Evolutionary conservation across 2,888 invertebrate genomes (phyloP).

Genomic region (Phania funesta): DNA sequence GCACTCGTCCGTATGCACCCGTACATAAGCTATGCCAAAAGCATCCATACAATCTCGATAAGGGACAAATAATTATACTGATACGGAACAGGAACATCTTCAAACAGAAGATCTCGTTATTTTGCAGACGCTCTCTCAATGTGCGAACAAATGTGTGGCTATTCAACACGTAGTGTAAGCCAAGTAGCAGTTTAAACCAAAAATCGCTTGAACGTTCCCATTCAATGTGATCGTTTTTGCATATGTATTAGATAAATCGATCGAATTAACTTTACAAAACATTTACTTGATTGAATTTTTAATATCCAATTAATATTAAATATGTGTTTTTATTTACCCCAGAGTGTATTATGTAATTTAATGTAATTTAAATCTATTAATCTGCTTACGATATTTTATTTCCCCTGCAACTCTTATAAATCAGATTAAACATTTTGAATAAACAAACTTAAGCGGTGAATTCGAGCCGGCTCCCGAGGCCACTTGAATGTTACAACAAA

Average conservation of each 20-base stretch:
- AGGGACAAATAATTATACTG: too few relatives aligned
- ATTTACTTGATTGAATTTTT: not conserved
- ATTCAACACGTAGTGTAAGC: too few relatives aligned
- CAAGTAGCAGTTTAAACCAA: too few relatives aligned
- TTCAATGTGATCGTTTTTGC: not conserved
- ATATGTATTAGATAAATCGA: not conserved
- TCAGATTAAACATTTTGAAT: constrained; percentile 16
- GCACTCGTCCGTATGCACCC: too few relatives aligned
- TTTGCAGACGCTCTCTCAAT: too few relatives aligned
- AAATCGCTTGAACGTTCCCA: not conserved
- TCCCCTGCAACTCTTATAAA: not conserved
- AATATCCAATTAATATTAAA: not conserved
- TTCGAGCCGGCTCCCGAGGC: not conserved
- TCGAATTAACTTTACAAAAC: not conserved
- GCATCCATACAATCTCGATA: too few relatives aligned
- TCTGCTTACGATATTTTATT: not conserved
- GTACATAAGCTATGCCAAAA: too few relatives aligned
- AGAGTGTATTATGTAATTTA: not conserved
- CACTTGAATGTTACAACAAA: not conserved
- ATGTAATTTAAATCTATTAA: not conserved
- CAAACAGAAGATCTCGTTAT: too few relatives aligned
- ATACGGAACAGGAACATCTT: too few relatives aligned
- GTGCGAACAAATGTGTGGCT: too few relatives aligned
- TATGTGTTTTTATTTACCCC: not conserved
- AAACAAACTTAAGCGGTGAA: not conserved